A percentile compares a stretch with the other conserved stretches of the same genome.
phyloP scores from a whole-genome alignment of 2,888 invertebrate genomes.

The Drosophila prostipennis region DNA sequence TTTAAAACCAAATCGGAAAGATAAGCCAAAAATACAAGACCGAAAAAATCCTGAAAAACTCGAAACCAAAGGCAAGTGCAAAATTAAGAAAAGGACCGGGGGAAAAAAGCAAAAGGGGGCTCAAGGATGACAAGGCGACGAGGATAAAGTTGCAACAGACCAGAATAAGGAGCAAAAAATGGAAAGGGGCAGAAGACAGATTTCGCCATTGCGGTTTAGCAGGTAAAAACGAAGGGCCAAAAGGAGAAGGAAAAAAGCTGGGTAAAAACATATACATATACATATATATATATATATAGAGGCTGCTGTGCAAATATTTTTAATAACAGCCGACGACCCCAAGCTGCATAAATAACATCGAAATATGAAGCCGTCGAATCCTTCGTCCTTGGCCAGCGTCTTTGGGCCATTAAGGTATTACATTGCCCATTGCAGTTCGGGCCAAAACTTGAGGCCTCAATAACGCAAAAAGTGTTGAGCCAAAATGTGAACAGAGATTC shows the following conservation, averaged over 20 bases:
- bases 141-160: conserved; percentile 41
- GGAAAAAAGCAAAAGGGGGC: conserved; percentile 12
- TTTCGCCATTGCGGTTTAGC: conserved; percentile 31
- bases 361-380: conserved; percentile 61
- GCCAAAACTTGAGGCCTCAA: conserved; percentile 12
- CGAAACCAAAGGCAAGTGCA: conserved; percentile 60
- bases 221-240: conserved; percentile 12
- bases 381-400: conserved; percentile 60
- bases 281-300: neutral
- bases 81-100: conserved; percentile 48
- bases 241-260: neutral
- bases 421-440: conserved; percentile 43
- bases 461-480: neutral
- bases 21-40: conserved; percentile 8
- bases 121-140: conserved; percentile 37
- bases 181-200: neutral
- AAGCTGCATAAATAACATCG: conserved; percentile 68
- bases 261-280: neutral
- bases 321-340: conserved; percentile 55
- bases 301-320: conserved; percentile 62
- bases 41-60: conserved; percentile 38
- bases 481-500: neutral
- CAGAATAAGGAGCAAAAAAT: conserved; percentile 16
- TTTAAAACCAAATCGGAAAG: conserved; percentile 58
- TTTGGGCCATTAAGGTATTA: conserved; percentile 72